A percentile compares a stretch with the other conserved stretches of the same genome.
These are phyloP conservation scores for Aleadryas rufinucha DNA, from an alignment of 2,113 vertebrate species.

Conservation along the genomic window DNA sequence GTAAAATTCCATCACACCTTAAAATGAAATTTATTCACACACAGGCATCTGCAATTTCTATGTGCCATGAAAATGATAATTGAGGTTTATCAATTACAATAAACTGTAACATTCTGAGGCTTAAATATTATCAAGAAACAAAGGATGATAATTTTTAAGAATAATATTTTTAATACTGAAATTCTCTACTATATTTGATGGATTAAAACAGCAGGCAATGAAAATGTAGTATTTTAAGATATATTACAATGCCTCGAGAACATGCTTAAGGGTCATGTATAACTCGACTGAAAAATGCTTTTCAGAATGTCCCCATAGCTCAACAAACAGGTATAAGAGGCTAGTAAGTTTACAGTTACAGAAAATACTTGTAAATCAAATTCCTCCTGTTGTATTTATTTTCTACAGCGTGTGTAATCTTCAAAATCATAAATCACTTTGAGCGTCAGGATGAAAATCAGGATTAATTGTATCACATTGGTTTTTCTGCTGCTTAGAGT, in stretches of 20 bases:
- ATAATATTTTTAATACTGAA: background rate
- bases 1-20: background rate
- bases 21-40: background rate
- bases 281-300: background rate
- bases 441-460: background rate
- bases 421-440: conserved; percentile 7
- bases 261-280: background rate
- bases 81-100: background rate
- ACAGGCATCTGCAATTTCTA: background rate
- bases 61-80: background rate
- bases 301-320: background rate
- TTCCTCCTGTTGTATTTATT: background rate
- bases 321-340: background rate
- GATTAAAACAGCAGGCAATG: background rate
- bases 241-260: background rate
- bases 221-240: background rate
- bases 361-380: background rate
- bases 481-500: conserved; percentile 20
- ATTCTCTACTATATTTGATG: background rate
- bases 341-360: background rate
- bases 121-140: background rate
- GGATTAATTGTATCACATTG: conserved; percentile 13
- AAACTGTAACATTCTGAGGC: background rate
- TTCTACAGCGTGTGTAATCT: background rate
- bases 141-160: background rate